Evolutionary conservation across 2,797 vertebrate genomes (phyloP).

Genomic region (Hypotaenidia okinawae): DNA sequence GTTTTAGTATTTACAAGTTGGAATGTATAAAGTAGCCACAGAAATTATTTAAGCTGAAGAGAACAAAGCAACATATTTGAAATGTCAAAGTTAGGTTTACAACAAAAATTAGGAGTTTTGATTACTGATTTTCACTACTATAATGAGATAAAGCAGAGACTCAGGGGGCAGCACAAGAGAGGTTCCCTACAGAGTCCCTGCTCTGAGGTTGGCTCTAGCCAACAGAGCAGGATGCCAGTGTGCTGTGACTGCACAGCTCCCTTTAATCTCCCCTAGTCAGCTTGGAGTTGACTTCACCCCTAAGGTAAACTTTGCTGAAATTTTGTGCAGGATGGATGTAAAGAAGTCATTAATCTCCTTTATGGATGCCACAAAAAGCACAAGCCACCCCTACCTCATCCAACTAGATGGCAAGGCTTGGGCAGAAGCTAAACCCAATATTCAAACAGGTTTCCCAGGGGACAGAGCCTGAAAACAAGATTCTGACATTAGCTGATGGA

Average conservation of each 20-base stretch:
- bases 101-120: background rate
- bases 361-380: background rate
- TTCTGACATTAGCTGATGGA: background rate
- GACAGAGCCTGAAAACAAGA: slow-evolving; percentile 14
- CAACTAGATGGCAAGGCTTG: background rate
- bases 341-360: background rate
- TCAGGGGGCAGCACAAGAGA: background rate
- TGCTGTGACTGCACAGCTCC: background rate
- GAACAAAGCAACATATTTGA: background rate
- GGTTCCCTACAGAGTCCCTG: background rate
- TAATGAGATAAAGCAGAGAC: background rate
- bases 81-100: background rate
- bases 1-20: background rate
- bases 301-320: background rate
- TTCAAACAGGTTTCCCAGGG: background rate
- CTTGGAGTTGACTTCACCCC: background rate
- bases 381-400: background rate
- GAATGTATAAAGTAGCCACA: background rate
- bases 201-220: background rate
- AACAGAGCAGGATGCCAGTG: background rate
- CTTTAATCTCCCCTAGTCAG: background rate
- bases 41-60: background rate
- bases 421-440: background rate
- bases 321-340: background rate
- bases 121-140: background rate